Evolutionary conservation across 2,797 vertebrate genomes (phyloP).

Genomic region (Cossypha dichroa): DNA sequence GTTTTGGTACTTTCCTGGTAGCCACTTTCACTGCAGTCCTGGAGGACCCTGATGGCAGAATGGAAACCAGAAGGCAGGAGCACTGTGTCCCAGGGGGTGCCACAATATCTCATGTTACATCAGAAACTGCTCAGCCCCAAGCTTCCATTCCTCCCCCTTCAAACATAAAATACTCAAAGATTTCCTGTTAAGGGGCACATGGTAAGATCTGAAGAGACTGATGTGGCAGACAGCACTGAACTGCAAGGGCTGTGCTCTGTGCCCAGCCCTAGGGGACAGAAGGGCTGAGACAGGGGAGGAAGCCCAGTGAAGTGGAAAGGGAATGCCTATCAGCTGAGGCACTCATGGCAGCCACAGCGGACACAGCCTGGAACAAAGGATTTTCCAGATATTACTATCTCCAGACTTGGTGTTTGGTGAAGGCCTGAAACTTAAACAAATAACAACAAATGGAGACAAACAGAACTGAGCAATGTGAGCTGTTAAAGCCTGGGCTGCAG

Average conservation of each 20-base stretch:
- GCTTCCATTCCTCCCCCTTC: background rate
- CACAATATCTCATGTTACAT: background rate
- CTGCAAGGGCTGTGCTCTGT: background rate
- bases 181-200: background rate
- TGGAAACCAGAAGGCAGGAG: background rate
- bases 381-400: background rate
- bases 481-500: background rate
- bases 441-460: background rate
- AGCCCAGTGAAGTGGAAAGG: background rate
- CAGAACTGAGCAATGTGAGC: background rate
- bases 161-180: background rate
- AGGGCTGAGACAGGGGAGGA: background rate
- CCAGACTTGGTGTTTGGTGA: background rate
- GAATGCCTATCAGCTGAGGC: conserved; percentile 1
- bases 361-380: background rate
- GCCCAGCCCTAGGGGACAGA: background rate
- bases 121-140: background rate
- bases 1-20: background rate
- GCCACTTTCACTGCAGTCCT: background rate
- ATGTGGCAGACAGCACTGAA: background rate
- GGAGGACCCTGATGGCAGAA: background rate
- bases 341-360: background rate
- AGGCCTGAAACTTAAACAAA: background rate
- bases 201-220: background rate
- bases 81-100: background rate